Evolutionary conservation across 2,888 invertebrate species (phyloP), one percentile per base, ranked within the genome.

Genomic region (Aproaerema taeniolella): DNA sequence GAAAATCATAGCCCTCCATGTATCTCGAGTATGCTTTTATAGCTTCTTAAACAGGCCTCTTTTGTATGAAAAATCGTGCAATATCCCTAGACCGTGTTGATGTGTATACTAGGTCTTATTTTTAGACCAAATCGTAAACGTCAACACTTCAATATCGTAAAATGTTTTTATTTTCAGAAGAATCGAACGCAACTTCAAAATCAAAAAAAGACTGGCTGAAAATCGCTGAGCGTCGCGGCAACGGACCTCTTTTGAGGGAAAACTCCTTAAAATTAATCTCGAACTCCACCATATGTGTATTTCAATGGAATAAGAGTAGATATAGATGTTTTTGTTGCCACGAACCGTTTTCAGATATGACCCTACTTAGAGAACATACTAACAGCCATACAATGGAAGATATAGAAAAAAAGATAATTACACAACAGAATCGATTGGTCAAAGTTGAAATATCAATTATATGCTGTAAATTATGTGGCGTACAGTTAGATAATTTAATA

Each of bases 191-290:
- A 12, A 9, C 5, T 13, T 2, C 12, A 1, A 38, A 38, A 15
- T 1, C n/a, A 5, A 15, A 39, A 36, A 58, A 61, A 7, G 58
- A 67, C 24, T 66, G 65, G 67, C 31, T 44, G 0, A 76, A 66
- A 52, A 58, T 71, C 17, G 39, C 51, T 0, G 75, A 75, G 3
- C 46, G 67, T 0, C 71, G 83, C 0, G 75, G 77, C 9, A 57
- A 54, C 13, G 75, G 69, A 0, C 71, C 73, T 0, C 49, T 76
- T 9, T 41, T 80, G 0, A 46, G 83, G 12, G 68, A 75, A 11
- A 79, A 77, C 45, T 75, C 85, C 0, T 39, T 85, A 1, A 93
- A 93, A 66, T 91, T 86, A 0, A 55, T 86, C 0, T 62, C 60
- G 0, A 70, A 79, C 41, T 82, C 82, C 0, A 79, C 75, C 0